Conservation (phyloP, 2,113 vertebrate genomes). For the Pandion haliaetus region DNA sequence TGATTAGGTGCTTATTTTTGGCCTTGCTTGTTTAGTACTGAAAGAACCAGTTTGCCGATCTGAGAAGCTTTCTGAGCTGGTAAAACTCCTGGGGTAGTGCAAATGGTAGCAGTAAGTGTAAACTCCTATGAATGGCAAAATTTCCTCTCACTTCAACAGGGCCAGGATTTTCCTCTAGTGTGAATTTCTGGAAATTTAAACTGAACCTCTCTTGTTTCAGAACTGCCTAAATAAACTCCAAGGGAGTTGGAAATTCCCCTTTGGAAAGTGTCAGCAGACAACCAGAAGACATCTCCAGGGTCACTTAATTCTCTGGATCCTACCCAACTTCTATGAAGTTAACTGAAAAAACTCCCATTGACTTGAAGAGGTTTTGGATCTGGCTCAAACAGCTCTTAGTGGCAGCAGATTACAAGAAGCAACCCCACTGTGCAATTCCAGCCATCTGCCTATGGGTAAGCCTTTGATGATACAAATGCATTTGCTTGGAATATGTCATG, state of each 20-base stretch:
- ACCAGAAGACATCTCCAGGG: not conserved
- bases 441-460: conserved; percentile 27
- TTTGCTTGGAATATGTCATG: not conserved
- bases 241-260: not conserved
- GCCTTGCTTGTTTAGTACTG: not conserved
- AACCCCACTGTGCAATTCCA: conserved; percentile 10
- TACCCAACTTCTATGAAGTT: not conserved
- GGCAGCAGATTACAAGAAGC: conserved; percentile 24
- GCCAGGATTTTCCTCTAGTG: not conserved
- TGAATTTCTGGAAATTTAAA: not conserved
- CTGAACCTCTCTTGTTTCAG: not conserved
- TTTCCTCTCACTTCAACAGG: not conserved
- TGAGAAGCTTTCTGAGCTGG: not conserved
- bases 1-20: not conserved
- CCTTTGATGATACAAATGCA: not conserved
- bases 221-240: not conserved
- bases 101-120: not conserved
- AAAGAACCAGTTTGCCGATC: not conserved
- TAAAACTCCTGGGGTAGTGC: not conserved
- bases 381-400: not conserved
- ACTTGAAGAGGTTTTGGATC: conserved; percentile 35
- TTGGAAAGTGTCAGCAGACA: not conserved
- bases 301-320: conserved; percentile 11
- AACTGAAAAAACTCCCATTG: conserved; percentile 35
- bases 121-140: not conserved